A percentile compares a stretch with the other conserved stretches of the same genome.
phyloP scores from a whole-genome alignment of 2,888 invertebrate species.

The Cybosia mesomella region DNA sequence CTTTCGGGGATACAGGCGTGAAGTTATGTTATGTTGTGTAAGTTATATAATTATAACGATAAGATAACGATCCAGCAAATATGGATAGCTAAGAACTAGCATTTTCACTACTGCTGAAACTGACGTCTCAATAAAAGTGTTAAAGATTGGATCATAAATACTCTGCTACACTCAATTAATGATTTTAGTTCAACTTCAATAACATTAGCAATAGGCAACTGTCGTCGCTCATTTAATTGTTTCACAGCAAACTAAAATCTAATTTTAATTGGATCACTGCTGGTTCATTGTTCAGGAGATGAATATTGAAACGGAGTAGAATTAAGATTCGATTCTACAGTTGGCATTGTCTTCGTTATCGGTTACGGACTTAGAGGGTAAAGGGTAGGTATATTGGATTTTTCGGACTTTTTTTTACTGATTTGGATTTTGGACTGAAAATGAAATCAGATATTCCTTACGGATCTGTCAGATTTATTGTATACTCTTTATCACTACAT shows the following conservation, averaged over 20 bases:
- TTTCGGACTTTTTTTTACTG: conserved; percentile 25
- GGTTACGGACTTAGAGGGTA: conserved; percentile 38
- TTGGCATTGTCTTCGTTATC: conserved; percentile 45
- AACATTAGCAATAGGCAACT: conserved; percentile 46
- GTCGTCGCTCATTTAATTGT: conserved; percentile 59
- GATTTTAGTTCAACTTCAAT: conserved; percentile 43
- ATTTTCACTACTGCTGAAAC: conserved; percentile 11
- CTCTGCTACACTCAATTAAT: conserved; percentile 36
- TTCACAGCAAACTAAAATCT: conserved; percentile 58
- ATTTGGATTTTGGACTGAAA: conserved; percentile 29
- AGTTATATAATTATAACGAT: too few species aligned
- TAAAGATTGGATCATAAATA: conserved; percentile 34
- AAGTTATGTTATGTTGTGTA: too few species aligned
- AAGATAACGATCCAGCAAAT: too few species aligned
- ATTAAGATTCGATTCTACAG: conserved; percentile 48
- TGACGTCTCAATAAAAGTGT: conserved; percentile 20
- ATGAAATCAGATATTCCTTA: neutral
- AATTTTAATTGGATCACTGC: conserved; percentile 60
- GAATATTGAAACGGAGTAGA: conserved; percentile 50
- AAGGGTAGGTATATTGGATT: conserved; percentile 20
- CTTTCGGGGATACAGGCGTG: too few species aligned
- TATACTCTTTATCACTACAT: neutral
- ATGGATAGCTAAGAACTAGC: neutral
- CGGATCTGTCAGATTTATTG: neutral
- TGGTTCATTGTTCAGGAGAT: conserved; percentile 57